Percentiles rank a stretch among this genome's conserved stretches.
Conservation (phyloP, 2,113 vertebrate species). For the Gallinago media region DNA sequence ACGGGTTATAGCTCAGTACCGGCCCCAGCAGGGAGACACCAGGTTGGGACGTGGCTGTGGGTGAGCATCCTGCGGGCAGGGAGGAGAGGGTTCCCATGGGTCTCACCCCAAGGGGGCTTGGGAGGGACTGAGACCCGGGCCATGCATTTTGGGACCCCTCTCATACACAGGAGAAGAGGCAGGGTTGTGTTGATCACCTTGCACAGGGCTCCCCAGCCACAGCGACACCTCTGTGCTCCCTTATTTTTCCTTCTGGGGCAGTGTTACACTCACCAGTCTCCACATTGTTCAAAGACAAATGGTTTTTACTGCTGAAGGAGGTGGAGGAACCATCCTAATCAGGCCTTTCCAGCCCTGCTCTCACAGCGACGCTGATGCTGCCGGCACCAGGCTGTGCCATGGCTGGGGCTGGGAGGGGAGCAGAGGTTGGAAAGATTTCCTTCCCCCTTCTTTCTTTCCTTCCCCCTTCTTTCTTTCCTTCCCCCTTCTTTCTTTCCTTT, state of each 20-base stretch:
- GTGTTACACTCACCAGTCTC: neutral
- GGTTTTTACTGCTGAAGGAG: neutral
- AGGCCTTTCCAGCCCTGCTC: neutral
- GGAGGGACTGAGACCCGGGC: neutral
- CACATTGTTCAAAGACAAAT: neutral
- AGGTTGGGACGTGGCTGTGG: too few species aligned
- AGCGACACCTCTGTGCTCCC: neutral
- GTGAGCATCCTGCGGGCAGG: neutral
- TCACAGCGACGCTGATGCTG: neutral
- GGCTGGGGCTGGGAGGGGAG: neutral
- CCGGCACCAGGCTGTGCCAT: neutral
- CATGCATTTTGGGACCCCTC: neutral
- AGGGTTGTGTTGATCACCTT: neutral
- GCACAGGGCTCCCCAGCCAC: fast-evolving
- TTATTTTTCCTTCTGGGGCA: neutral
- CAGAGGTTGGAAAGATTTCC: neutral
- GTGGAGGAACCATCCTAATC: neutral
- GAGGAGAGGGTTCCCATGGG: fast-evolving
- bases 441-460: too few species aligned
- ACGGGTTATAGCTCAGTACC: too few species aligned
- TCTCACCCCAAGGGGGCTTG: neutral
- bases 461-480: neutral
- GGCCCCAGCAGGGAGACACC: too few species aligned
- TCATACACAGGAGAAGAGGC: neutral
- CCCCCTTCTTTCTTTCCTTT: too few species aligned